These are phyloP conservation scores for Athalia cordata DNA, from an alignment of 2,888 invertebrate genomes.

Conservation along the genomic window DNA sequence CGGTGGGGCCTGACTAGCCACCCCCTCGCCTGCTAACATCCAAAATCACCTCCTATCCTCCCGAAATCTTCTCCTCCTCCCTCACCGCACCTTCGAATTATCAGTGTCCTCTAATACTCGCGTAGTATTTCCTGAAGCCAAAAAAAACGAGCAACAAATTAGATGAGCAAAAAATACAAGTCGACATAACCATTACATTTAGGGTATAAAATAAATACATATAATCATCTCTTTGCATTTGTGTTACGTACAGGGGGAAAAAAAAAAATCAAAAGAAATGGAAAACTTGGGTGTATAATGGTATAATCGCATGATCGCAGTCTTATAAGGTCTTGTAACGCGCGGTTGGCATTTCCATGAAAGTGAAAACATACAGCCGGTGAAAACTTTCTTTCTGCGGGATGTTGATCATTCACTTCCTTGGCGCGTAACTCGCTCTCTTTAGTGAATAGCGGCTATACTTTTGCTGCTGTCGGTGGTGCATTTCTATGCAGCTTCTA, in stretches of 20 bases:
- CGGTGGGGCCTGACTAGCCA: conserved; percentile 73
- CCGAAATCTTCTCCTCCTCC: conserved; percentile 52
- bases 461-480: conserved; percentile 49
- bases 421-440: conserved; percentile 71
- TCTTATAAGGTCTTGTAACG: not conserved
- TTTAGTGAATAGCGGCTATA: conserved; percentile 39
- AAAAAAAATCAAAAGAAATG: not conserved
- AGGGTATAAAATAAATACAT: not conserved
- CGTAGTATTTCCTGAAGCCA: conserved; percentile 14
- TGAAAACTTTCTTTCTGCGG: conserved; percentile 72
- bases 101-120: not conserved
- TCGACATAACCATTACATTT: not conserved
- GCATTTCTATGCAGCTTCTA: conserved; percentile 70
- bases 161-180: not conserved
- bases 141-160: conserved; percentile 3
- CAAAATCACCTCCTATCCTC: conserved; percentile 66
- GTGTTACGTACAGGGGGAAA: not conserved
- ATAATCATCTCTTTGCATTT: not conserved
- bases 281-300: not conserved
- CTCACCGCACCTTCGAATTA: conserved; percentile 36
- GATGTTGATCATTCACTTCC: conserved; percentile 70
- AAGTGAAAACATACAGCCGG: conserved; percentile 69
- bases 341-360: conserved; percentile 68
- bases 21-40: conserved; percentile 72
- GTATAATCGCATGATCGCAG: not conserved